phyloP scores from a whole-genome alignment of 2,113 vertebrate species.

The Echinops telfairi region DNA sequence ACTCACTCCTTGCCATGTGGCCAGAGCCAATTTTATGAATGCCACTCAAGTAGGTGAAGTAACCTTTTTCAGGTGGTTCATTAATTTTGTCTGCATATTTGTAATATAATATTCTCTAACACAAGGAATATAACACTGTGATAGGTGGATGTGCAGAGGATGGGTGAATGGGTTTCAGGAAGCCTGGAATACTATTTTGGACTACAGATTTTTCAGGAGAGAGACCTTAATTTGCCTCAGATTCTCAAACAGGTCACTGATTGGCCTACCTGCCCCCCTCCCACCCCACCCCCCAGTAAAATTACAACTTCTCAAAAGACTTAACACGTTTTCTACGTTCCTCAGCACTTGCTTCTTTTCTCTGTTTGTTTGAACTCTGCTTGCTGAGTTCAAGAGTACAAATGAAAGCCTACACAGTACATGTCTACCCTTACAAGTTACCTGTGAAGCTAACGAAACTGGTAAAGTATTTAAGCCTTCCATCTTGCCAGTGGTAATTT shows the following conservation, averaged over 20 bases:
- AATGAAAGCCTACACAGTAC: background rate
- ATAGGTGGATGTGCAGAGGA: background rate
- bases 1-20: background rate
- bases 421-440: background rate
- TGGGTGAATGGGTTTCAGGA: too few species aligned
- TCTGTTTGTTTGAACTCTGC: background rate
- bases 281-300: background rate
- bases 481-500: background rate
- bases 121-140: background rate
- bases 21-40: conserved; percentile 7
- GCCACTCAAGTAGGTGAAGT: background rate
- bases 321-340: background rate
- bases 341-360: background rate
- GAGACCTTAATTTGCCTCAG: background rate
- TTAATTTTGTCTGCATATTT: conserved; percentile 13
- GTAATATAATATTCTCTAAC: conserved; percentile 46
- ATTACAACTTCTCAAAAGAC: background rate
- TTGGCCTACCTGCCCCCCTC: background rate
- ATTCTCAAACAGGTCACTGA: conserved; percentile 3
- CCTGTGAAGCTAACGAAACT: background rate
- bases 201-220: background rate
- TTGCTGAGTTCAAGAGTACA: background rate
- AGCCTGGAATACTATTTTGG: background rate
- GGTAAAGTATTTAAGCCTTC: background rate
- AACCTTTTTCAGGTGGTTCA: background rate